phyloP scores from a whole-genome alignment of 2,797 vertebrate species.

The Atherinosoma microstoma region DNA sequence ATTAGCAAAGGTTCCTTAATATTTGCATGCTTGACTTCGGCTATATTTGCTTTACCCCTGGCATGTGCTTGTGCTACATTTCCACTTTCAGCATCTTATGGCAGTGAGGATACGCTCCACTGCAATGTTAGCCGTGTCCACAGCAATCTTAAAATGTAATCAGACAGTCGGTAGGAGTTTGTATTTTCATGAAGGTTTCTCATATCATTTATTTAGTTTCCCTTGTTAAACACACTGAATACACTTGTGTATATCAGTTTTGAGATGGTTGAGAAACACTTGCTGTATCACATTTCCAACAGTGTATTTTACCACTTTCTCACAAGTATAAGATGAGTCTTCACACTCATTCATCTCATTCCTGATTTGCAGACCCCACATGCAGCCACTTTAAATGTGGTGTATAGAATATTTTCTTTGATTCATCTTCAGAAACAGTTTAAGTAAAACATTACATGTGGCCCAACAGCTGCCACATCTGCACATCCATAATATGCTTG shows the following conservation, averaged over 20 bases:
- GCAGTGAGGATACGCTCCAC: conserved; percentile 34
- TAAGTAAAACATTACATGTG: conserved; percentile 9
- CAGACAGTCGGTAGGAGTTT: conserved; percentile 7
- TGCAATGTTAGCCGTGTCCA: conserved; percentile 15
- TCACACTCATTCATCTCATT: conserved; percentile 13
- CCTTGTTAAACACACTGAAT: conserved; percentile 10
- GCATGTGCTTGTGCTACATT: conserved; percentile 46
- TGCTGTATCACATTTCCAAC: conserved; percentile 6
- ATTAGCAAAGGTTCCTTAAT: conserved; percentile 31
- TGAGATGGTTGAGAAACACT: conserved; percentile 30
- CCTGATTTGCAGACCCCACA: conserved; percentile 3
- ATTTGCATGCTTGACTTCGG: conserved; percentile 32
- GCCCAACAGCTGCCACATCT: conserved; percentile 48
- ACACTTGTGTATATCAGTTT: conserved; percentile 9
- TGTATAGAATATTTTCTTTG: not conserved
- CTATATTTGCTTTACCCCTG: conserved; percentile 50
- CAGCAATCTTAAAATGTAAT: conserved; percentile 18
- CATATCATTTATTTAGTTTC: conserved; percentile 39
- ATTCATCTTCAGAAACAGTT: conserved; percentile 8
- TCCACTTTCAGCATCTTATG: conserved; percentile 45
- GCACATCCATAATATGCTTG: conserved; percentile 24
- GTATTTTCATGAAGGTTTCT: conserved; percentile 31
- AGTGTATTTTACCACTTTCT: conserved; percentile 33
- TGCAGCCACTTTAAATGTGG: conserved; percentile 2
- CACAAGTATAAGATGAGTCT: conserved; percentile 35